Evolutionary conservation across 2,113 vertebrate genomes (phyloP), one percentile per base, ranked within the genome.

Genomic region (Hippocampus barbouri): DNA sequence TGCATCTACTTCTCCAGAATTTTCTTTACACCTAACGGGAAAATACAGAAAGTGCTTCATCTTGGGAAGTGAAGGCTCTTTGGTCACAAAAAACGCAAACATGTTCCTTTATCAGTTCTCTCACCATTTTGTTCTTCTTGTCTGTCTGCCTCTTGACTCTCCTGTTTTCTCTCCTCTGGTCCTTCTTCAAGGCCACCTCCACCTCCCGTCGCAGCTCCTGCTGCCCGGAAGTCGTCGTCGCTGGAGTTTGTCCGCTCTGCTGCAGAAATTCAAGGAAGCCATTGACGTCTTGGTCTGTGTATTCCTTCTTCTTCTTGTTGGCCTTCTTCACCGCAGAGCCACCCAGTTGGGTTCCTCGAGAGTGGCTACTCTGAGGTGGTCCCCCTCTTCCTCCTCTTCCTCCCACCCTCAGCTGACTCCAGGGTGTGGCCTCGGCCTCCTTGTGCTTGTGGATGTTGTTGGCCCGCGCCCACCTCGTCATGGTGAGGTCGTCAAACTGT

Each of bases 391-490:
- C 53, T 1, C 66, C 49, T 1, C 66, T 73, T 27, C 54, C 49
- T 1, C 66, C 73, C 34, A 71, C 78, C 71, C 73, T 91, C 62
- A 97, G 84, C 59, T 93, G 87, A 54, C 89, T 94, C 97, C 96
- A 99, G 8, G 96, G 93, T 0, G 96, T 95, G 0, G 95, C 94
- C 1, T 90, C 81, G 20, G 93, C 87, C 1, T 89, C 86, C 77
- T 91, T 93, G 68, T 87, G 89, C 81, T 85, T 92, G 38, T 91
- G 80, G 5, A 92, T 51, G 30, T 91, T 91, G 21, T 78, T 92
- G 1, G 92, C 92, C 71, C 96, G 91, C 2, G 96, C 95, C 95
- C 96, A 97, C 25, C 96, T 84, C 1, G 96, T 97, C 97, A 98
- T 97, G 79, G 8, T 16, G 47, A 15, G 3, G 15, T 49, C 16